Evolutionary conservation across 2,797 vertebrate genomes (phyloP), one percentile per base, ranked within the genome.

Genomic region (Australoheros facetus): DNA sequence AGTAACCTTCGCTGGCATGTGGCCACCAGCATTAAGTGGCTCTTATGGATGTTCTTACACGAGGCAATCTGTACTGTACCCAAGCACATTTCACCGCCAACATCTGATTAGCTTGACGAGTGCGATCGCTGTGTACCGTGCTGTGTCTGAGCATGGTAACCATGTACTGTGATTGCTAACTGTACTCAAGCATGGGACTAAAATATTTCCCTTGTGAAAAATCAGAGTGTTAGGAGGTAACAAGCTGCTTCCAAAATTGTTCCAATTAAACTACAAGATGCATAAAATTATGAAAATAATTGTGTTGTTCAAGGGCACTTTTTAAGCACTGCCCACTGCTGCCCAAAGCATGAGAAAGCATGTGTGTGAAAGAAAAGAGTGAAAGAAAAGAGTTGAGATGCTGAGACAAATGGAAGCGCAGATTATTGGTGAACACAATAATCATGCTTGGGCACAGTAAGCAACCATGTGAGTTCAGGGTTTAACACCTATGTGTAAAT

Each of bases 271-370:
- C 57, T 4, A 45, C 42, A 14, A 4, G 12, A 42, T 42, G 11
- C 39, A 42, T 4, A 42, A 42, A 42, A 45, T 14, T 13, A 45
- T 45, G 42, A 45, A 45, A 45, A 13, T 45, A 13, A 14, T 5
- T 45, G 42, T 59, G 32, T 0, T 59, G 17, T 13, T 19, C 10
- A 5, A n/a, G 10, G 0, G 10, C 30, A 34, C 0, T 0, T 34
- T 34, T 11, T 32, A 59, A 28, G 17, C 30, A 2, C 5, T 12
- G 5, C 17, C 17, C 17, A 59, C 19, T 34, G 30, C 5, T 59
- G 5, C 30, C 19, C 30, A 7, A n/a, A 34, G 9, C 57, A 59
- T 34, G 39, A 42, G 11, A 26, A 26, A 26, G 28, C 4, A 5
- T 42, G 39, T 42, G 39, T 12, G 4, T 42, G 30, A 60, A 59